phyloP scores from a whole-genome alignment of 1,140 invertebrate species.

The Drosophila obscura region DNA sequence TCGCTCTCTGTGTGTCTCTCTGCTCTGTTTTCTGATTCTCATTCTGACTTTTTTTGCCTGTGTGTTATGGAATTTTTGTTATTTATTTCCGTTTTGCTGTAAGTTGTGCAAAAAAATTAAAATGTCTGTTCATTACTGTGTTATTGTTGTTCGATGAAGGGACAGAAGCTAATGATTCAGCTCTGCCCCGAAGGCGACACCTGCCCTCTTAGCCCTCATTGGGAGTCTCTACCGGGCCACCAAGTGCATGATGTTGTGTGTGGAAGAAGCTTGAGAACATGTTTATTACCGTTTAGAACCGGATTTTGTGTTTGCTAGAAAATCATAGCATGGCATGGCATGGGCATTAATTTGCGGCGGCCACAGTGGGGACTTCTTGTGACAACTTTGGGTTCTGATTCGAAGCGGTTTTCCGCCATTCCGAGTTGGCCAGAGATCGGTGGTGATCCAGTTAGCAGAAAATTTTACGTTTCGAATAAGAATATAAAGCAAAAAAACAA shows the following conservation, averaged over 20 bases:
- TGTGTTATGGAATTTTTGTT: slow-evolving; percentile 53
- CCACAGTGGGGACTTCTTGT: slow-evolving; percentile 58
- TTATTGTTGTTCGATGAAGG: neutral
- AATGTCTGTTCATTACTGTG: slow-evolving; percentile 12
- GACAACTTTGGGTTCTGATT: slow-evolving; percentile 52
- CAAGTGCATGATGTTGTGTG: slow-evolving; percentile 53
- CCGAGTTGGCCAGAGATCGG: neutral
- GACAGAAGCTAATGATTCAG: slow-evolving; percentile 7
- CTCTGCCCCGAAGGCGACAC: neutral
- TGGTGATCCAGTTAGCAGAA: too few relatives aligned
- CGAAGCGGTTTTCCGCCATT: slow-evolving; percentile 59
- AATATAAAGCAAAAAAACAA: neutral
- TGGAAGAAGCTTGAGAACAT: slow-evolving; percentile 32
- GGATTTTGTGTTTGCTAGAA: slow-evolving; percentile 53
- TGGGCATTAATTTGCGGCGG: slow-evolving; percentile 52
- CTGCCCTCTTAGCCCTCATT: too few relatives aligned
- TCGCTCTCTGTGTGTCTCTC: slow-evolving; percentile 27
- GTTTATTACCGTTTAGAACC: slow-evolving; percentile 72
- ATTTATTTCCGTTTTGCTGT: slow-evolving; percentile 48
- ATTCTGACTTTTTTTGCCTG: neutral
- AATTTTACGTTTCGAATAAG: too few relatives aligned
- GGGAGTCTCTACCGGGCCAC: slow-evolving; percentile 10
- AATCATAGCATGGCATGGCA: slow-evolving; percentile 26
- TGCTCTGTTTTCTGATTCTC: slow-evolving; percentile 24
- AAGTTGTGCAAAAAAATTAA: slow-evolving; percentile 40